Evolutionary conservation across 2,113 vertebrate species (phyloP).

Genomic region (Oenanthe oenanthe): DNA sequence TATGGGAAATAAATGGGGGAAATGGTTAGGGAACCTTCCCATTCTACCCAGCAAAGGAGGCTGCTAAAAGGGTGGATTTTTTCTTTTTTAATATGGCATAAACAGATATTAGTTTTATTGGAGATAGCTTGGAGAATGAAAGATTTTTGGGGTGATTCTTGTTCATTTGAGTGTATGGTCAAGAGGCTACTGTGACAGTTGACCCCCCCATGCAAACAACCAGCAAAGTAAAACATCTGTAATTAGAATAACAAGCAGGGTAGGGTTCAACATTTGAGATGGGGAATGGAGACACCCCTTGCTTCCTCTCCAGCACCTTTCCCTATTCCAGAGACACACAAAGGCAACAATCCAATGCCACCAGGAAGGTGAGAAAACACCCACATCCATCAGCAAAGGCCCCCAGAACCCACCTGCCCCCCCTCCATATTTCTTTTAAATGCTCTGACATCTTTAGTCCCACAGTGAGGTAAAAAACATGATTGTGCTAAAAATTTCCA

Average conservation of each 20-base stretch:
- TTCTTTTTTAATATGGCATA: background rate
- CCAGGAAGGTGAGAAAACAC: background rate
- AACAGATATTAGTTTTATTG: background rate
- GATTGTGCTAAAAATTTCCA: rapidly evolving
- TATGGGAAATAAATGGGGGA: background rate
- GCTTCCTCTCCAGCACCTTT: background rate
- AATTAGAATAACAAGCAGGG: background rate
- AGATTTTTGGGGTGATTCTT: background rate
- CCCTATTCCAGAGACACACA: rapidly evolving
- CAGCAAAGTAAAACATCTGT: background rate
- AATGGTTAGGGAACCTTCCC: background rate
- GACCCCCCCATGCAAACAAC: background rate
- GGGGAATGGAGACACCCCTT: background rate
- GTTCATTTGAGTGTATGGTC: background rate
- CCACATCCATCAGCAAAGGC: background rate
- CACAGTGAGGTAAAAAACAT: rapidly evolving
- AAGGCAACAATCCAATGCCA: background rate
- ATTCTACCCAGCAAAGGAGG: background rate
- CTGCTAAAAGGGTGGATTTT: background rate
- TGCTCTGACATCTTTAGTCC: background rate
- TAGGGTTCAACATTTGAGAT: background rate
- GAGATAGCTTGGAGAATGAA: background rate
- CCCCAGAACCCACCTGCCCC: background rate
- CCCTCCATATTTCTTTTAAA: background rate
- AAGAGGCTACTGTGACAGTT: background rate